Percentiles rank a stretch among this genome's conserved stretches.
Conservation (phyloP, 2,797 vertebrate species). For the Phataginus tetradactyla region DNA sequence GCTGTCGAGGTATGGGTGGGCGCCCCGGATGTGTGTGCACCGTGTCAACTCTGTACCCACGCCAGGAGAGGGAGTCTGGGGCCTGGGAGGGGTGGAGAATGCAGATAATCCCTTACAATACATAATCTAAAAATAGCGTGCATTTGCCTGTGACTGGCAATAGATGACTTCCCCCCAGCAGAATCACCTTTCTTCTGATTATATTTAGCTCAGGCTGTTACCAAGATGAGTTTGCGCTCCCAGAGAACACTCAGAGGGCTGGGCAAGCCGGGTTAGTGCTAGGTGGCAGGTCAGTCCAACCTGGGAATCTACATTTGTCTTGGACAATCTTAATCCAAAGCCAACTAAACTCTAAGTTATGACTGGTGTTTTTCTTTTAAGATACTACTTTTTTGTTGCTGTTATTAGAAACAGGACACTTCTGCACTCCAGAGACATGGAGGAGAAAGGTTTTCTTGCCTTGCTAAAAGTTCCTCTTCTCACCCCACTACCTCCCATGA, state of each 20-base stretch:
- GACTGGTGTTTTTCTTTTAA: neutral
- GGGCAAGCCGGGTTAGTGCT: neutral
- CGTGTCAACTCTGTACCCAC: neutral
- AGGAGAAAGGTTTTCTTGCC: slow-evolving; percentile 21
- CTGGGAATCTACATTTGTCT: neutral
- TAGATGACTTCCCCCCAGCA: neutral
- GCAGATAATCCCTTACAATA: slow-evolving; percentile 39
- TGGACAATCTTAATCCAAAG: neutral
- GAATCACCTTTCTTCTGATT: slow-evolving; percentile 68
- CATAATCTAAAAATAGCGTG: slow-evolving; percentile 61
- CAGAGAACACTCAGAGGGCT: neutral
- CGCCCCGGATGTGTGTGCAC: neutral
- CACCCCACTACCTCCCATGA: neutral
- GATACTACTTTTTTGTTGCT: neutral
- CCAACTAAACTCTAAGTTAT: neutral
- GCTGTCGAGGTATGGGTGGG: neutral
- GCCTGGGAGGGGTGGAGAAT: neutral
- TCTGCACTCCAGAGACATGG: neutral
- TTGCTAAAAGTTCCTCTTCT: slow-evolving; percentile 27
- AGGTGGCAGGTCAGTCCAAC: neutral
- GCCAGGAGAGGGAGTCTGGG: neutral
- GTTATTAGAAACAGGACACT: slow-evolving; percentile 41
- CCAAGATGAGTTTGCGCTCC: slow-evolving; percentile 52
- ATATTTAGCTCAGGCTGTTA: slow-evolving; percentile 63
- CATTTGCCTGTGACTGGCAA: slow-evolving; percentile 56